These are phyloP conservation scores for Polyommatus icarus DNA, from an alignment of 2,888 invertebrate species.

Conservation along the genomic window DNA sequence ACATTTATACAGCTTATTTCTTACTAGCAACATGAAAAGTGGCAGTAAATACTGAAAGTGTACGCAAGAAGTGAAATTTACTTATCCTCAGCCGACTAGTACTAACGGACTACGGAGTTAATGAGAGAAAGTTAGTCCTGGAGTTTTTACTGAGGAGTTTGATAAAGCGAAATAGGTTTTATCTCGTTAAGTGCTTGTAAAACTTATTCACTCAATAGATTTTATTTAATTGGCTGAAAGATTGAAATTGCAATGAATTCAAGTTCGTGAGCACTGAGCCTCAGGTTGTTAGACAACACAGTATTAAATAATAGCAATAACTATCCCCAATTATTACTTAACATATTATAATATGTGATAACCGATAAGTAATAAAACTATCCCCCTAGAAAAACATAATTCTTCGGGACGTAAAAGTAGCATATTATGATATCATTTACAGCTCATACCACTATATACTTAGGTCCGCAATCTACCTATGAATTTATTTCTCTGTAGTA, in stretches of 20 bases:
- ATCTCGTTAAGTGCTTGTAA: conserved; percentile 28
- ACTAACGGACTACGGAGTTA: conserved; percentile 42
- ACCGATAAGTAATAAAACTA: too few relatives aligned
- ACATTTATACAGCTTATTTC: neutral
- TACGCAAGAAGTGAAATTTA: conserved; percentile 45
- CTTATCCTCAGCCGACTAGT: conserved; percentile 43
- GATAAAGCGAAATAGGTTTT: conserved; percentile 36
- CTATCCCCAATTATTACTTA: too few relatives aligned
- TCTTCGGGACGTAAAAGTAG: too few relatives aligned
- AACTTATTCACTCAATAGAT: conserved; percentile 20
- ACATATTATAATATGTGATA: too few relatives aligned
- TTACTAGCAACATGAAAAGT: conserved; percentile 13
- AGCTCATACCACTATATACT: too few relatives aligned
- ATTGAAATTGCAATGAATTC: neutral
- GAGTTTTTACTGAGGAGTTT: conserved; percentile 41
- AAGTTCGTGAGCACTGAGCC: neutral
- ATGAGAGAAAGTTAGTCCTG: conserved; percentile 42
- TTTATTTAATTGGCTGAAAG: neutral
- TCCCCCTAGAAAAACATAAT: too few relatives aligned
- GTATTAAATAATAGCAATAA: too few relatives aligned
- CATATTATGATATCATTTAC: too few relatives aligned
- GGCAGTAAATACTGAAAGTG: neutral
- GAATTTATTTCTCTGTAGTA: too few relatives aligned
- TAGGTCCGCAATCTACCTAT: too few relatives aligned
- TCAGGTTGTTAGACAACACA: neutral